Base-by-base conservation (phyloP, 64 coral and sea anemone genomes). In the Pocillopora damicornis region DNA sequence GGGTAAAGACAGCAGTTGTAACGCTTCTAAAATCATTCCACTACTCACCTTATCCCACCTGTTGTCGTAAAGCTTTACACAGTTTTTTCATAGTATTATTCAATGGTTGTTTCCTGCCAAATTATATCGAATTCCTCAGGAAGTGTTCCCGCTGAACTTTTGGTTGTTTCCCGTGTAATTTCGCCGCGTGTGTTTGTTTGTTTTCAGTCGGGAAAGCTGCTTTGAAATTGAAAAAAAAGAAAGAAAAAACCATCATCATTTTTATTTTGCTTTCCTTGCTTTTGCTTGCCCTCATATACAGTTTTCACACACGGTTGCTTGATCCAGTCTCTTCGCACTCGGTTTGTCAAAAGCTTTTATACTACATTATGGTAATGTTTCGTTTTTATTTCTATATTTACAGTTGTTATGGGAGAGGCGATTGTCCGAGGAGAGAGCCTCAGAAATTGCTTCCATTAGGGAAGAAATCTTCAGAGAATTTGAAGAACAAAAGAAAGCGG, bases 381-480 rank as follows among this genome's bases (percentile, higher is more conserved):
- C 26, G 42, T 25, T 71, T 26, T 23, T 23, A 23, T 71, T 71
- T 36, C 13, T 1, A 51, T 38, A 37, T 77, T 67, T 60, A 12
- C 62, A 92, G 90, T 63, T 88, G 17, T 61, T 86, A 34, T 96
- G 94, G 94, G 87, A 84, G 83, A 93, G 73, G 45, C 87, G 12
- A 72, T 89, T 74, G 86, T 82, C 76, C 60, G 73, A 87, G 9
- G 65, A 88, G 0, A 76, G 79, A 69, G 61, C 75, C 15, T 63
- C 74, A 59, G 90, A 93, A 63, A 71, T 93, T n/a, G 88, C 92
- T 23, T 45, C 77, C 20, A 51, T 93, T 2, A 90, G 86, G 60
- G 87, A 93, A 1, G 83, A 93, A 38, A 58, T 96, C 20, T 96
- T 78, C 81, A 87, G 58, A 35, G 94, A 96, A 61, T 96, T 96